These are phyloP conservation scores for Cremastinae sp. DNA, from an alignment of 2,888 invertebrate genomes.

Conservation along the genomic window DNA sequence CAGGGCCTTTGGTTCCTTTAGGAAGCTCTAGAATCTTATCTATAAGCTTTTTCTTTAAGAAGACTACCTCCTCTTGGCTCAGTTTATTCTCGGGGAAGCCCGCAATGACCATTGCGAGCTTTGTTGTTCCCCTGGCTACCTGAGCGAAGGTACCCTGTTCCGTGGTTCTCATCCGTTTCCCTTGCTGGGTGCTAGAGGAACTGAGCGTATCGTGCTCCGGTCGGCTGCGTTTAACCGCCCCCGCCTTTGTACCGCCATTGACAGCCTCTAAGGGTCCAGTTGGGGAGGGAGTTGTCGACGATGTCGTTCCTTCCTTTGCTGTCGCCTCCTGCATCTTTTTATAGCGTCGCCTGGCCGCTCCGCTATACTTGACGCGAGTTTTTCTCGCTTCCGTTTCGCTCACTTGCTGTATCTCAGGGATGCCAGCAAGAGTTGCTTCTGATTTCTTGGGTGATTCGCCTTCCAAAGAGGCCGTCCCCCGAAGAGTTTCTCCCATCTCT, in stretches of 20 bases:
- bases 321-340: not conserved
- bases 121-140: not conserved
- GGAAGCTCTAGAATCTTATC: not conserved
- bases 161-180: not conserved
- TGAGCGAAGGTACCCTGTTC: not conserved
- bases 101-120: not conserved
- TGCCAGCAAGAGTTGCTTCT: not conserved
- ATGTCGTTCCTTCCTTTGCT: not conserved
- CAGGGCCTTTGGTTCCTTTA: not conserved
- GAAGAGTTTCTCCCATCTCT: not conserved
- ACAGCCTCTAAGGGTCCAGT: not conserved
- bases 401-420: not conserved
- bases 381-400: too few relatives aligned
- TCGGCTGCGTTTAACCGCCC: not conserved
- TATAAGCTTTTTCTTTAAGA: not conserved
- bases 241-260: not conserved
- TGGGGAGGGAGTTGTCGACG: not conserved
- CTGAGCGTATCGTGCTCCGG: slow-evolving; percentile 1
- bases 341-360: not conserved
- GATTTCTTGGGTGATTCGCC: too few relatives aligned
- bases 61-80: not conserved
- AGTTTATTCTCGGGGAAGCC: not conserved
- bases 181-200: not conserved
- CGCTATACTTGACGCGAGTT: not conserved
- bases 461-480: not conserved